phyloP scores from a whole-genome alignment of 2,113 vertebrate genomes.

The Heliornis fulica region DNA sequence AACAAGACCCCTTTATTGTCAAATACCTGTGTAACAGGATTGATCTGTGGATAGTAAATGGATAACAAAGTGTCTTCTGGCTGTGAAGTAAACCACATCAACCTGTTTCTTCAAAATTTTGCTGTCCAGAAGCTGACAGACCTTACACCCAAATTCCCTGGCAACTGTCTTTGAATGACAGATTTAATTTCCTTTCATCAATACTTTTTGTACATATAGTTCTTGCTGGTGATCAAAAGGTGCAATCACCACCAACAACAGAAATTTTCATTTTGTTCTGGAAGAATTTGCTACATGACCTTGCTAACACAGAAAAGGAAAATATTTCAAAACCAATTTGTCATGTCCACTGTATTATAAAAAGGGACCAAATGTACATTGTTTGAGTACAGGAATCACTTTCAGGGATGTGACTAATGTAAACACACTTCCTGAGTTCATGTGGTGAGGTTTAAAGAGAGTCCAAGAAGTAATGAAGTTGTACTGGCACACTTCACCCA shows the following conservation, averaged over 20 bases:
- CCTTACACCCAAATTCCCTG: neutral
- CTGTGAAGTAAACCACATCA: neutral
- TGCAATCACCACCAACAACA: neutral
- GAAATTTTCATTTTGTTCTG: neutral
- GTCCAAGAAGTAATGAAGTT: neutral
- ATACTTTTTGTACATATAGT: neutral
- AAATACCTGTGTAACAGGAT: neutral
- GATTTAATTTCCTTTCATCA: neutral
- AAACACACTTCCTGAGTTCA: neutral
- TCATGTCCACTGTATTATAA: neutral
- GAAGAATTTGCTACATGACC: neutral
- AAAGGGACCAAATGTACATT: neutral
- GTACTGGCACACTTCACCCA: neutral
- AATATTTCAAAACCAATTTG: neutral
- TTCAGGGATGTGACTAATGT: neutral
- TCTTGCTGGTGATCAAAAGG: neutral
- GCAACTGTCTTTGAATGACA: neutral
- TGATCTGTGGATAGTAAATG: neutral
- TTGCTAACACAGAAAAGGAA: neutral
- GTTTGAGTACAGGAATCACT: neutral
- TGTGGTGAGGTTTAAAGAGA: neutral
- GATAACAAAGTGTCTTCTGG: neutral
- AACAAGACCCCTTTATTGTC: neutral
- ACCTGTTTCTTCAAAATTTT: neutral
- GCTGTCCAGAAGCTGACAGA: neutral